These are phyloP conservation scores for Hypercompe scribonia DNA, from an alignment of 2,888 invertebrate species.

Conservation along the genomic window DNA sequence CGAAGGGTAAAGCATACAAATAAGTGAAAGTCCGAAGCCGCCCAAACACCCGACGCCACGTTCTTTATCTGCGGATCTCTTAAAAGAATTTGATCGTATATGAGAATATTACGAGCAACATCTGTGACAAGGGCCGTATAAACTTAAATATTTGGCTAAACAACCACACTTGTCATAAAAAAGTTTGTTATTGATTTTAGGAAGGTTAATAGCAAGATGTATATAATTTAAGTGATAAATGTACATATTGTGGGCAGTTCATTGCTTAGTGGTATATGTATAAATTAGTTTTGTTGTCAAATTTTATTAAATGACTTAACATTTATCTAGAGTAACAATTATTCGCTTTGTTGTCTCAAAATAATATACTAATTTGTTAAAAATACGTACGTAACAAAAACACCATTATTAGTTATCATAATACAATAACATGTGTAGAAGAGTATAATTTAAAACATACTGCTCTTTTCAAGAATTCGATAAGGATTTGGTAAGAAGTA, in stretches of 20 bases:
- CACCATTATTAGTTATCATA: not conserved
- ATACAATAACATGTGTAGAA: not conserved
- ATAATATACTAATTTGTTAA: not conserved
- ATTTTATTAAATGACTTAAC: too few relatives aligned
- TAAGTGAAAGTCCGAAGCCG: slow-evolving; percentile 85
- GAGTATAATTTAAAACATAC: not conserved
- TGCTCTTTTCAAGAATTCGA: not conserved
- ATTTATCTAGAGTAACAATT: too few relatives aligned
- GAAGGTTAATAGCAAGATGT: not conserved
- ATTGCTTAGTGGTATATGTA: not conserved
- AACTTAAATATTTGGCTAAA: slow-evolving; percentile 76
- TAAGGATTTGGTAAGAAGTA: not conserved
- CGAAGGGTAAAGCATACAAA: slow-evolving; percentile 85
- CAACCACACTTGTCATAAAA: slow-evolving; percentile 52
- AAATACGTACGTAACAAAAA: not conserved
- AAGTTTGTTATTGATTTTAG: slow-evolving; percentile 50
- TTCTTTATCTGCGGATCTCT: slow-evolving; percentile 86
- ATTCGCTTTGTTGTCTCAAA: too few relatives aligned
- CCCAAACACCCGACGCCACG: slow-evolving; percentile 81
- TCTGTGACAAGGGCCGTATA: slow-evolving; percentile 85
- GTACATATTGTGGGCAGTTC: not conserved
- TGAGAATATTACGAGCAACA: slow-evolving; percentile 85
- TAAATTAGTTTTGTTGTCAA: too few relatives aligned
- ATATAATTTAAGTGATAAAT: not conserved
- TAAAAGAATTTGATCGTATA: slow-evolving; percentile 86